Conservation (phyloP, 2,888 invertebrate genomes). For the Limnephilus lunatus region DNA sequence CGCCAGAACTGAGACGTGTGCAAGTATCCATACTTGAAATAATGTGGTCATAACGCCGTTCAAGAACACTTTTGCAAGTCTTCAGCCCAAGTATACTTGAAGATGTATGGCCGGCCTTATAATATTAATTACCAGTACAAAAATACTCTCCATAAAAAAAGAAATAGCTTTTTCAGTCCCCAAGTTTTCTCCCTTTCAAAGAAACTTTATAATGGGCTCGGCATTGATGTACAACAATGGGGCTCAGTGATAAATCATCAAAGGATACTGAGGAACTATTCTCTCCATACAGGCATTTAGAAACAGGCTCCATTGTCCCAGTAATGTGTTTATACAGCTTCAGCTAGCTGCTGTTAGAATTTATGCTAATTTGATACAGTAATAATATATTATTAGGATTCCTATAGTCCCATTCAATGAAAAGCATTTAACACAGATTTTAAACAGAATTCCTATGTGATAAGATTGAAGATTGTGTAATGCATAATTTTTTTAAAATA, state of each 20-base stretch:
- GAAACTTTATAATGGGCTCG: constrained; percentile 15
- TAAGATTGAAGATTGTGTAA: not conserved
- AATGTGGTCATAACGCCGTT: too few species aligned
- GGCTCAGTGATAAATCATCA: not conserved
- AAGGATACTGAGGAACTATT: not conserved
- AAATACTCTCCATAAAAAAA: not conserved
- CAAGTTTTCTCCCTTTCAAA: not conserved
- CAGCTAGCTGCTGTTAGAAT: not conserved
- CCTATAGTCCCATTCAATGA: not conserved
- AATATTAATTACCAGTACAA: not conserved
- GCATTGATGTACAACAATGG: not conserved
- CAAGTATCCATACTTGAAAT: too few species aligned
- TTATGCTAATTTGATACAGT: not conserved
- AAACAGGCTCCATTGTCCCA: not conserved
- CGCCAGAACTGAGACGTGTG: too few species aligned
- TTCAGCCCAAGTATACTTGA: too few species aligned
- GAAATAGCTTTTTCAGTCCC: not conserved
- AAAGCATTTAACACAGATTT: not conserved
- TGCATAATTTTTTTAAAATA: too few species aligned
- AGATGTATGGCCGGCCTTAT: too few species aligned
- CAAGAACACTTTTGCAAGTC: too few species aligned
- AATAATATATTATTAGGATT: not conserved
- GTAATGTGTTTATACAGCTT: not conserved
- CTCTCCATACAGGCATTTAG: not conserved
- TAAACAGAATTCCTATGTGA: not conserved